Evolutionary conservation across 1,140 invertebrate species (phyloP).

Genomic region (Odontomachus brunneus): DNA sequence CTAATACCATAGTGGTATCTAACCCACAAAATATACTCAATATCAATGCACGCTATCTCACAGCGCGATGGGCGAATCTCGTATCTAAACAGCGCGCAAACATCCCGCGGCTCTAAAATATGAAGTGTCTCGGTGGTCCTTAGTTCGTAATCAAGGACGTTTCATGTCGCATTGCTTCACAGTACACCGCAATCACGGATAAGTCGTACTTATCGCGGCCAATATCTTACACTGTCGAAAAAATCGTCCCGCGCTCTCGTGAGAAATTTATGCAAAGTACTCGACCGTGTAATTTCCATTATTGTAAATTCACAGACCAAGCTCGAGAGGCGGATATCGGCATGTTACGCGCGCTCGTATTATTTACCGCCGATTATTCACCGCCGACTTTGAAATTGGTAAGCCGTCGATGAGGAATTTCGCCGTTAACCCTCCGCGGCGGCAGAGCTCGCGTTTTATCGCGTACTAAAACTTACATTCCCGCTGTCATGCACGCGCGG

Average conservation of each 20-base stretch:
- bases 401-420: conserved; percentile 51
- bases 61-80: conserved; percentile 65
- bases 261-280: conserved; percentile 60
- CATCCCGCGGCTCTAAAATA: conserved; percentile 68
- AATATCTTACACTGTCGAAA: conserved; percentile 61
- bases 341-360: conserved; percentile 57
- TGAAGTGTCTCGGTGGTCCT: conserved; percentile 72
- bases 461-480: conserved; percentile 42
- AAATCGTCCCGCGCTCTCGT: conserved; percentile 20
- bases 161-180: conserved; percentile 53
- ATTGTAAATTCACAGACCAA: conserved; percentile 53
- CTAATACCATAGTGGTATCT: conserved; percentile 69
- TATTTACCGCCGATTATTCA: conserved; percentile 49
- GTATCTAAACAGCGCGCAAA: conserved; percentile 71
- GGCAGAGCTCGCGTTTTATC: conserved; percentile 34
- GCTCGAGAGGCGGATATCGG: conserved; percentile 49
- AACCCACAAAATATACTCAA: conserved; percentile 70
- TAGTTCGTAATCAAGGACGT: conserved; percentile 70
- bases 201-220: conserved; percentile 66
- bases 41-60: conserved; percentile 69
- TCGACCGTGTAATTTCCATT: conserved; percentile 61
- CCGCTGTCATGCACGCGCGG: neutral
- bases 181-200: conserved; percentile 39
- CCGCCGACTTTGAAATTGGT: conserved; percentile 44
- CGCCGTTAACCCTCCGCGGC: conserved; percentile 30